phyloP scores from a whole-genome alignment of 2,113 vertebrate genomes.

The Verasper variegatus region DNA sequence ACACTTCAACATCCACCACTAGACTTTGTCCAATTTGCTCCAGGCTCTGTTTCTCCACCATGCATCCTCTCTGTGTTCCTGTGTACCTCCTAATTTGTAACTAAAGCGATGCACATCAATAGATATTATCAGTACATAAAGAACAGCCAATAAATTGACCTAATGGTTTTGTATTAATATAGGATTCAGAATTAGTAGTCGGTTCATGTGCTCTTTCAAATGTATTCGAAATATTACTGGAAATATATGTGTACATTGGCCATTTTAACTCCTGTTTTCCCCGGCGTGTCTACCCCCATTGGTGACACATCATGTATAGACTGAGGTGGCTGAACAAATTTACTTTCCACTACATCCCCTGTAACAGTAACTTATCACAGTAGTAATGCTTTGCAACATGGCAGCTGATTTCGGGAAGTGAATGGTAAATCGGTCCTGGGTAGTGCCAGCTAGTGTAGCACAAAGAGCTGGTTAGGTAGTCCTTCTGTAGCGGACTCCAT shows the following conservation, averaged over 20 bases:
- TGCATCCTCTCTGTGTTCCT: too few species aligned
- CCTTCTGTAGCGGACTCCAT: constrained; percentile 27
- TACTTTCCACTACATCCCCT: constrained; percentile 11
- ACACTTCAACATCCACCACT: too few species aligned
- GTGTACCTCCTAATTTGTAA: too few species aligned
- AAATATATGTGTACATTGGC: not conserved
- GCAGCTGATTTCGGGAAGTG: constrained; percentile 27
- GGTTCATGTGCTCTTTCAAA: not conserved
- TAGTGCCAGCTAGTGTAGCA: constrained; percentile 30
- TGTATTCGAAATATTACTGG: not conserved
- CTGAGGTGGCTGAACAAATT: constrained; percentile 6
- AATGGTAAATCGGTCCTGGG: constrained; percentile 52
- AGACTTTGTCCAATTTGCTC: too few species aligned
- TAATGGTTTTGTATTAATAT: not conserved
- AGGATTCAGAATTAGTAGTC: too few species aligned
- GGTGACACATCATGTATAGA: not conserved
- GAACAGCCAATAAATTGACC: not conserved
- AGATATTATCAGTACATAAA: not conserved
- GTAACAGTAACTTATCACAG: constrained; percentile 32
- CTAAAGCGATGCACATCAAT: too few species aligned
- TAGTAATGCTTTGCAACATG: constrained; percentile 17
- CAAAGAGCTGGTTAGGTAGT: constrained; percentile 39
- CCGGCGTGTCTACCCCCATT: not conserved
- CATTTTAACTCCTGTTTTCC: not conserved
- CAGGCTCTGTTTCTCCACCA: too few species aligned